Conservation (phyloP, 2,888 invertebrate genomes). For the Chouioia cunea region DNA sequence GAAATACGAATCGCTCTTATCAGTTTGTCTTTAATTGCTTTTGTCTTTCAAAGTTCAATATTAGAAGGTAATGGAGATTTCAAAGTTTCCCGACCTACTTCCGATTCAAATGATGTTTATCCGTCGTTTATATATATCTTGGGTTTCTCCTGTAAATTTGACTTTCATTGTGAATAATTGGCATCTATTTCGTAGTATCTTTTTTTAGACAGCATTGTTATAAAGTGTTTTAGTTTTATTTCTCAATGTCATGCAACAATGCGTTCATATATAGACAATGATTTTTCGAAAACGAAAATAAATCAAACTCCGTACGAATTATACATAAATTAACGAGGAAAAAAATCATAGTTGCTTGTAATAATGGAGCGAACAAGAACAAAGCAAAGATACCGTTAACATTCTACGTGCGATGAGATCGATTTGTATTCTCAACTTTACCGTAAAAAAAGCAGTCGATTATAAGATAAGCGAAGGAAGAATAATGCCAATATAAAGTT, state of each 20-base stretch:
- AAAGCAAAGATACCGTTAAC: slow-evolving; percentile 26
- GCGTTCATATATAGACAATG: too few relatives aligned
- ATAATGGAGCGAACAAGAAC: slow-evolving; percentile 9
- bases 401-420: slow-evolving; percentile 16
- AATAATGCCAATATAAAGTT: slow-evolving; percentile 47
- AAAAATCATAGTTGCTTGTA: slow-evolving; percentile 30
- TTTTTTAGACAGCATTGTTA: too few relatives aligned
- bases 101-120: slow-evolving; percentile 8
- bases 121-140: too few relatives aligned
- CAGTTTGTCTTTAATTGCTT: slow-evolving; percentile 36
- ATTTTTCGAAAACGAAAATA: slow-evolving; percentile 22
- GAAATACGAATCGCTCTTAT: slow-evolving; percentile 43
- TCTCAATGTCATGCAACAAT: too few relatives aligned
- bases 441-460: slow-evolving; percentile 6
- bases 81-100: slow-evolving; percentile 20
- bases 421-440: slow-evolving; percentile 16
- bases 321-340: not conserved
- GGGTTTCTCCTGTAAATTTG: too few relatives aligned
- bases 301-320: slow-evolving; percentile 40
- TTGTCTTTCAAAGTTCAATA: slow-evolving; percentile 30
- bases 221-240: too few relatives aligned
- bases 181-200: too few relatives aligned
- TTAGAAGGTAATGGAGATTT: slow-evolving; percentile 22
- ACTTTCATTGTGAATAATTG: too few relatives aligned
- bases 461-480: slow-evolving; percentile 3